Evolutionary conservation across 2,888 invertebrate species (phyloP).

Genomic region (Busseola fusca): DNA sequence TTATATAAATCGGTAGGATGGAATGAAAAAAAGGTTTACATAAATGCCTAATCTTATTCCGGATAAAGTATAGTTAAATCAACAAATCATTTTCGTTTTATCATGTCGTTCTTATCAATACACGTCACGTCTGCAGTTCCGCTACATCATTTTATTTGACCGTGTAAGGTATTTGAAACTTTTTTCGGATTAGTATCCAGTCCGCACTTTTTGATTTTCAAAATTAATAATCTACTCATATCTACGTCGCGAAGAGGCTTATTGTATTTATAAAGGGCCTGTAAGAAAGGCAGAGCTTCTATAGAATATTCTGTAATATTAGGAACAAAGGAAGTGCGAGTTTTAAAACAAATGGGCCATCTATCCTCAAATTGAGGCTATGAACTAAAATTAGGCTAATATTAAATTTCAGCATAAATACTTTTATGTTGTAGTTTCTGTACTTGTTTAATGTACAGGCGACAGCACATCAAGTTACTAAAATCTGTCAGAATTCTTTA

Average conservation of each 20-base stretch:
- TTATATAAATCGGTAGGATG: too few species aligned
- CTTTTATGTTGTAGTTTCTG: background rate
- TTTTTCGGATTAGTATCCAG: background rate
- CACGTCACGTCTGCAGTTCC: background rate
- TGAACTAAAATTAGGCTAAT: slow-evolving; percentile 5
- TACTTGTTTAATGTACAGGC: too few species aligned
- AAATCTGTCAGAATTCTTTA: too few species aligned
- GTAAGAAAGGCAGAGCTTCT: background rate
- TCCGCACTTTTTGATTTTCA: background rate
- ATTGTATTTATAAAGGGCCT: slow-evolving; percentile 4
- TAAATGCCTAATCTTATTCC: too few species aligned
- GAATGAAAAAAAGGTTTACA: too few species aligned
- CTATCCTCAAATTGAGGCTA: slow-evolving; percentile 36
- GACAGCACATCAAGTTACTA: too few species aligned
- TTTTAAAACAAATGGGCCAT: background rate
- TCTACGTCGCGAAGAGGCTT: background rate
- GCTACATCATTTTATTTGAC: background rate
- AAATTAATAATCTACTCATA: background rate
- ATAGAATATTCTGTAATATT: background rate
- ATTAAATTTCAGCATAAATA: background rate
- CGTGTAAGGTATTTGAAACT: background rate
- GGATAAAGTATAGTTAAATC: too few species aligned
- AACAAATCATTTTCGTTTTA: background rate
- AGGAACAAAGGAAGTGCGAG: background rate
- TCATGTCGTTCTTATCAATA: background rate